phyloP scores from a whole-genome alignment of 2,113 vertebrate species.

The Athene noctua region DNA sequence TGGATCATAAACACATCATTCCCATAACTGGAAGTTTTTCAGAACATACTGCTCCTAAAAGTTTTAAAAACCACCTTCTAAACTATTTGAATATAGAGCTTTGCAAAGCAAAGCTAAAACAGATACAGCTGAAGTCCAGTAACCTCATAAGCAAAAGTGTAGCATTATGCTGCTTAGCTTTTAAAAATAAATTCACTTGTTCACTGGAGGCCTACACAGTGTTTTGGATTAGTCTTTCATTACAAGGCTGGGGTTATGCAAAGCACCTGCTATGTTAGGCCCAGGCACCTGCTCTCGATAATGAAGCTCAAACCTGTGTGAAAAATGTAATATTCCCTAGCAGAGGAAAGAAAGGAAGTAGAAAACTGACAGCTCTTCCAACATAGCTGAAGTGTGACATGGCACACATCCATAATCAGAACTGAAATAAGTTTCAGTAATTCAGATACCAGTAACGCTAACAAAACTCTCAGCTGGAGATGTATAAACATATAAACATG shows the following conservation, averaged over 20 bases:
- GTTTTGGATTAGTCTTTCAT: not conserved
- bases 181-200: not conserved
- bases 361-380: not conserved
- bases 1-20: not conserved
- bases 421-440: not conserved
- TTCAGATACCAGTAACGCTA: not conserved
- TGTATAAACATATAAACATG: not conserved
- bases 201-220: not conserved
- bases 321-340: not conserved
- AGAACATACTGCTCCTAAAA: not conserved
- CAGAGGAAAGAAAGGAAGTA: not conserved
- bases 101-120: not conserved
- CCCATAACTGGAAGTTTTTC: not conserved
- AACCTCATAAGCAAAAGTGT: not conserved
- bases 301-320: not conserved
- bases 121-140: not conserved
- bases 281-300: not conserved
- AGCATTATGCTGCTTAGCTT: not conserved
- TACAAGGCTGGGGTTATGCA: not conserved
- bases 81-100: not conserved
- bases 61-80: not conserved
- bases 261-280: not conserved
- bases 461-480: not conserved
- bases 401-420: rapidly evolving
- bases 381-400: not conserved